Percentiles rank a stretch among this genome's conserved stretches.
Evolutionary conservation across 2,113 vertebrate species (phyloP).

Genomic region (Synchiropus splendidus): DNA sequence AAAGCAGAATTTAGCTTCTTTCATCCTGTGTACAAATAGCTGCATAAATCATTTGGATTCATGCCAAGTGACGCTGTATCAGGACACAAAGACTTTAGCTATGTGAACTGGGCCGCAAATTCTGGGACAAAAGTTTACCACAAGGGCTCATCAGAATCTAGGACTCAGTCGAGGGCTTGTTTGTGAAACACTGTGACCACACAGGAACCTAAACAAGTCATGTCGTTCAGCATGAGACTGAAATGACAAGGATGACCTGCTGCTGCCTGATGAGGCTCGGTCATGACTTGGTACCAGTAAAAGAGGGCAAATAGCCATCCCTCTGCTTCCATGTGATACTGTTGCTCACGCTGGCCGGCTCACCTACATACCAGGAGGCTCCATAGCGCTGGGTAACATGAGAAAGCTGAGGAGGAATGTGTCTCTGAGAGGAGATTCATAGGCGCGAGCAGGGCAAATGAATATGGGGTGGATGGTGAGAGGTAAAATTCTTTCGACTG

Average conservation of each 20-base stretch:
- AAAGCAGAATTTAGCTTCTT: no score
- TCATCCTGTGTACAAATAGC: slow-evolving; percentile 2
- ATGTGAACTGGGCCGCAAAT: slow-evolving; percentile 29
- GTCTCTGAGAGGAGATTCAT: slow-evolving; percentile 8
- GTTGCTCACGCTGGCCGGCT: slow-evolving; percentile 12
- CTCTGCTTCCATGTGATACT: slow-evolving; percentile 8
- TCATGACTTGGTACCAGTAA: no score
- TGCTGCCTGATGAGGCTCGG: no score
- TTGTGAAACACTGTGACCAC: no score
- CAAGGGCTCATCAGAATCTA: slow-evolving; percentile 12
- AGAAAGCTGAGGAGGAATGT: slow-evolving; percentile 35
- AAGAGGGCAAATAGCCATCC: no score
- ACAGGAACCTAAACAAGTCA: no score
- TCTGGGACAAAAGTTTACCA: slow-evolving; percentile 37
- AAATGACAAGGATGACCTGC: no score
- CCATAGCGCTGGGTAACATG: slow-evolving; percentile 44
- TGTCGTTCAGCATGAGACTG: no score
- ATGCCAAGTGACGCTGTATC: slow-evolving; percentile 2
- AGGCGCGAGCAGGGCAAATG: no score
- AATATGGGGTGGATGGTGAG: background rate
- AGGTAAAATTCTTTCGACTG: background rate
- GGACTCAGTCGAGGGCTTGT: no score
- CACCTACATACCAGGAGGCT: slow-evolving; percentile 41
- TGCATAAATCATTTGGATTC: background rate
- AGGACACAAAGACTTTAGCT: slow-evolving; percentile 21